Evolutionary conservation across 2,888 invertebrate genomes (phyloP).

Genomic region (Podotricha telesiphe): DNA sequence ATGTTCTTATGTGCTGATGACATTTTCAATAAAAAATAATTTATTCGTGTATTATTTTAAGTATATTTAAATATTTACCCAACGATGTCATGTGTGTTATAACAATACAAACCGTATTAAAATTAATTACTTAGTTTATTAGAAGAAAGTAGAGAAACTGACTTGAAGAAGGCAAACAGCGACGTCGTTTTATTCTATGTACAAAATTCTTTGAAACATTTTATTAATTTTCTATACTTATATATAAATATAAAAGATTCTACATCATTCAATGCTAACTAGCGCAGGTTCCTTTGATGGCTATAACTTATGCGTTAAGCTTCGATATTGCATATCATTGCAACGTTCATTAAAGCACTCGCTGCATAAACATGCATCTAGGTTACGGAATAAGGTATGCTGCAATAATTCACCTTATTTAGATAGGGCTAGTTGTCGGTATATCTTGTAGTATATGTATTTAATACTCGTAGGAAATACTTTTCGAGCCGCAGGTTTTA

Average conservation of each 20-base stretch:
- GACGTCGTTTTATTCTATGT: neutral
- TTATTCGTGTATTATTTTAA: too few relatives aligned
- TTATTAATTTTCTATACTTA: neutral
- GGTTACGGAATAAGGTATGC: constrained; percentile 40
- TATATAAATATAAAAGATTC: neutral
- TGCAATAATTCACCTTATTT: constrained; percentile 28
- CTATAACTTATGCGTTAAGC: constrained; percentile 34
- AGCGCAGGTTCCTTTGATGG: constrained; percentile 27
- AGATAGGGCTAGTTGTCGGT: constrained; percentile 16
- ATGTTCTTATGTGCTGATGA: too few relatives aligned
- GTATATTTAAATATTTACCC: neutral
- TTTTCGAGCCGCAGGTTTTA: too few relatives aligned
- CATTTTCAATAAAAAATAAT: too few relatives aligned
- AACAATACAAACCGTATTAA: neutral
- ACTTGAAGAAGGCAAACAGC: constrained; percentile 3
- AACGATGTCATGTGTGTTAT: neutral
- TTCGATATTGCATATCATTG: constrained; percentile 38
- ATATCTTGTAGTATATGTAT: constrained; percentile 15
- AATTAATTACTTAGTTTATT: neutral
- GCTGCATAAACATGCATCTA: constrained; percentile 42
- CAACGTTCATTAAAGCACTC: constrained; percentile 34
- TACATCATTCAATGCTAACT: neutral
- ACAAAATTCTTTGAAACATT: neutral
- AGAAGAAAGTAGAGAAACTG: constrained; percentile 8
- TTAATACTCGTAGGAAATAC: too few relatives aligned